These are phyloP conservation scores for Microtus oregoni DNA, from an alignment of 2,113 vertebrate species.

Conservation along the genomic window DNA sequence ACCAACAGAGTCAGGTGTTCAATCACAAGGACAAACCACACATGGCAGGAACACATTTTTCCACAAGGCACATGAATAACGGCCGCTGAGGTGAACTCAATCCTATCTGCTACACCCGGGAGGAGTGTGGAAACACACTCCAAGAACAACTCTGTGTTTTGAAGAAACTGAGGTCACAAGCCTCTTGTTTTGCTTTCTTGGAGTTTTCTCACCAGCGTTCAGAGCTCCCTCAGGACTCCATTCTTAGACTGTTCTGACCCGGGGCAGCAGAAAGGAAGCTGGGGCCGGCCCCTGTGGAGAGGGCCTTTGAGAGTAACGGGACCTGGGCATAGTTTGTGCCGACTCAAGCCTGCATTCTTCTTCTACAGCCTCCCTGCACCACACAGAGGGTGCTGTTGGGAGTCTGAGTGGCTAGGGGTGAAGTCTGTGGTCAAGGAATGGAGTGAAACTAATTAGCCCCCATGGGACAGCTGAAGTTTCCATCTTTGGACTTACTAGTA, in stretches of 20 bases:
- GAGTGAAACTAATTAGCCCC: background rate
- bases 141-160: background rate
- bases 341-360: background rate
- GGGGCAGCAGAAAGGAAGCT: background rate
- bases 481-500: background rate
- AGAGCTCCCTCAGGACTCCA: background rate
- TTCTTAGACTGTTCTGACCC: background rate
- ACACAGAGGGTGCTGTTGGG: fast-evolving
- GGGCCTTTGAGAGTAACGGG: background rate
- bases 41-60: background rate
- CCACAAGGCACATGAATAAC: background rate
- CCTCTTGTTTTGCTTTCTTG: background rate
- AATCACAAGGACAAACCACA: background rate
- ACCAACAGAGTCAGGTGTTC: background rate
- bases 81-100: background rate
- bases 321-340: background rate
- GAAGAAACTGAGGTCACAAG: background rate
- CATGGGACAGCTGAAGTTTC: background rate
- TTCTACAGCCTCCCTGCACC: background rate
- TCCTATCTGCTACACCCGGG: background rate
- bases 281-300: background rate
- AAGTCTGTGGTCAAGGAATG: background rate
- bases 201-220: background rate
- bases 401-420: background rate
- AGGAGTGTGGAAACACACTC: background rate